These are phyloP conservation scores for Mnemiopsis leidyi DNA, from an alignment of 37 sponge, comb jelly and placozoan species.

Conservation along the genomic window DNA sequence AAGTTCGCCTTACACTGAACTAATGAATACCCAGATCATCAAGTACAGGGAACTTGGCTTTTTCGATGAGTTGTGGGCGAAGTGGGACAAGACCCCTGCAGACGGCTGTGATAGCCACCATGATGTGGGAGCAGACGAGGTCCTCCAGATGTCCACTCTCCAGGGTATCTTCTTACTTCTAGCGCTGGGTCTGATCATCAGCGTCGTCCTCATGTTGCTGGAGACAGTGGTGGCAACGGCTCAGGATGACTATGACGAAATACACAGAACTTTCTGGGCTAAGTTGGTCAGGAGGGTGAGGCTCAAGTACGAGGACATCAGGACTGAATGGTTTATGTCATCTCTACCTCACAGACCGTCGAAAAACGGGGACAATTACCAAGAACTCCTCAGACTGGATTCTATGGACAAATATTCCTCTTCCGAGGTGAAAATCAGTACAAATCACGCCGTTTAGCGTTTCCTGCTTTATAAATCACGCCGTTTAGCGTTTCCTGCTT, in stretches of 20 bases:
- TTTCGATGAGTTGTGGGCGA: slow-evolving; percentile 56
- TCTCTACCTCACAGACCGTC: not conserved
- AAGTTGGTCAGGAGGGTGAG: not conserved
- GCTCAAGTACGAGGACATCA: slow-evolving; percentile 34
- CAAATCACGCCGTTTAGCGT: not conserved
- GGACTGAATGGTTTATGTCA: slow-evolving; percentile 21
- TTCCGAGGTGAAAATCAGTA: not conserved
- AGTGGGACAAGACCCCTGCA: slow-evolving; percentile 56
- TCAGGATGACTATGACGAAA: not conserved
- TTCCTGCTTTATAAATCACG: too few species aligned
- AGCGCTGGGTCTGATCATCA: slow-evolving; percentile 28
- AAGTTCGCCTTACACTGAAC: slow-evolving; percentile 45
- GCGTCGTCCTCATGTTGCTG: not conserved
- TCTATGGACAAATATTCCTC: not conserved
- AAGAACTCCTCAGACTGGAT: not conserved
- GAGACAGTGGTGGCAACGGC: slow-evolving; percentile 35
- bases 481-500: not conserved
- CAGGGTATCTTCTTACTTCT: slow-evolving; percentile 17
- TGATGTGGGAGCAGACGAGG: slow-evolving; percentile 48
- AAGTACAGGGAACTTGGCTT: slow-evolving; percentile 21
- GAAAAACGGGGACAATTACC: not conserved
- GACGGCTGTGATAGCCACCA: not conserved
- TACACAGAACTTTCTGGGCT: slow-evolving; percentile 1
- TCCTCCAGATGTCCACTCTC: slow-evolving; percentile 6
- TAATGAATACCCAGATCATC: slow-evolving; percentile 17